phyloP scores from a whole-genome alignment of 2,888 invertebrate species.

The Pyralis farinalis region DNA sequence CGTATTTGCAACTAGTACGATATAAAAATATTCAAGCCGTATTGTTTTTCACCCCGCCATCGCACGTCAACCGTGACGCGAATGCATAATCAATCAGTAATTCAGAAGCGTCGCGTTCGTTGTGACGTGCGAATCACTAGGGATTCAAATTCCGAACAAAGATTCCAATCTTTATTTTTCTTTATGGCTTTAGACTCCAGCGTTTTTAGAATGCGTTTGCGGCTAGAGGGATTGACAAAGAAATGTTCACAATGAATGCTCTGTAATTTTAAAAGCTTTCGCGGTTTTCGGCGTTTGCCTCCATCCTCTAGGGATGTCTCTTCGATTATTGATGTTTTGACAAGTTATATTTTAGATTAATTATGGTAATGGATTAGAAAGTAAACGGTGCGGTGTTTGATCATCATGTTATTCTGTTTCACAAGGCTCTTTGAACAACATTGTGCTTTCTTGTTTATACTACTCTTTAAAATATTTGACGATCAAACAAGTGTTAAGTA shows the following conservation, averaged over 20 bases:
- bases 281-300: conserved; percentile 57
- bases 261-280: conserved; percentile 77
- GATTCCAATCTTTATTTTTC: conserved; percentile 61
- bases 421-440: too few species aligned
- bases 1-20: neutral
- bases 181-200: conserved; percentile 29
- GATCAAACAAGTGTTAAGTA: too few species aligned
- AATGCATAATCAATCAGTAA: conserved; percentile 79
- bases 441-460: too few species aligned
- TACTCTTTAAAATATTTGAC: too few species aligned
- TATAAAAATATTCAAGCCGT: conserved; percentile 9
- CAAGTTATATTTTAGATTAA: conserved; percentile 49
- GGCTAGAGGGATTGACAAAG: conserved; percentile 63
- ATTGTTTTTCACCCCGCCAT: conserved; percentile 18
- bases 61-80: conserved; percentile 59
- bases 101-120: conserved; percentile 52
- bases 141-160: conserved; percentile 67
- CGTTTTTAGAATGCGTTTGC: conserved; percentile 42
- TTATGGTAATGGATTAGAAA: conserved; percentile 42
- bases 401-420: too few species aligned
- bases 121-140: conserved; percentile 61
- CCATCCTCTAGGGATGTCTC: conserved; percentile 45
- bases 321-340: conserved; percentile 76
- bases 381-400: too few species aligned
- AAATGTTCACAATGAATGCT: conserved; percentile 65